These are phyloP conservation scores for Nomada fucata DNA, from an alignment of 2,888 invertebrate species.

Conservation along the genomic window DNA sequence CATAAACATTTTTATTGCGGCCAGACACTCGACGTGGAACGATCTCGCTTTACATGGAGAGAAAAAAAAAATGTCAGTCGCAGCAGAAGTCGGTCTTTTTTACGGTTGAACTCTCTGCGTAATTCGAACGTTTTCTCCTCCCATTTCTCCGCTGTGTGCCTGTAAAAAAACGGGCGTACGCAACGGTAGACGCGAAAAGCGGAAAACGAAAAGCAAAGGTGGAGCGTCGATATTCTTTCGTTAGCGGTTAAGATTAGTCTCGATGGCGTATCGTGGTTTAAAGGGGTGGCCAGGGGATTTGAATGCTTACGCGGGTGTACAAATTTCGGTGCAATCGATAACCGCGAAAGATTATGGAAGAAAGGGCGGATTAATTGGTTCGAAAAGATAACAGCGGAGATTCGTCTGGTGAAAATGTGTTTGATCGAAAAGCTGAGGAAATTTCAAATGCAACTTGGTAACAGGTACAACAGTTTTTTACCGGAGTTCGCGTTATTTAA, in stretches of 20 bases:
- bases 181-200: slow-evolving; percentile 16
- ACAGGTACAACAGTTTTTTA: too few relatives aligned
- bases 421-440: background rate
- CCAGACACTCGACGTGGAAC: slow-evolving; percentile 69
- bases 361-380: slow-evolving; percentile 13
- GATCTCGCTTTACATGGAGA: slow-evolving; percentile 69
- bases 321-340: slow-evolving; percentile 33
- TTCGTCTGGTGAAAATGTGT: slow-evolving; percentile 2
- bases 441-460: too few relatives aligned
- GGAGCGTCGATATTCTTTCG: slow-evolving; percentile 14
- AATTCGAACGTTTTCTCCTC: slow-evolving; percentile 60
- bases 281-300: slow-evolving; percentile 41
- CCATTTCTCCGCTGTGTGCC: background rate
- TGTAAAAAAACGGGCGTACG: slow-evolving; percentile 13
- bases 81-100: slow-evolving; percentile 54
- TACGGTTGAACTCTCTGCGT: slow-evolving; percentile 70
- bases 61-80: slow-evolving; percentile 59
- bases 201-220: background rate
- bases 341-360: slow-evolving; percentile 5
- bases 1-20: slow-evolving; percentile 79
- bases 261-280: slow-evolving; percentile 16
- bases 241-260: slow-evolving; percentile 8
- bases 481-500: too few relatives aligned
- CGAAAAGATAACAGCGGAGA: slow-evolving; percentile 6
- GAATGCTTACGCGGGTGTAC: slow-evolving; percentile 41